Percentiles rank a stretch among this genome's conserved stretches.
phyloP scores from a whole-genome alignment of 2,113 vertebrate genomes.

The Pygoscelis antarcticus region DNA sequence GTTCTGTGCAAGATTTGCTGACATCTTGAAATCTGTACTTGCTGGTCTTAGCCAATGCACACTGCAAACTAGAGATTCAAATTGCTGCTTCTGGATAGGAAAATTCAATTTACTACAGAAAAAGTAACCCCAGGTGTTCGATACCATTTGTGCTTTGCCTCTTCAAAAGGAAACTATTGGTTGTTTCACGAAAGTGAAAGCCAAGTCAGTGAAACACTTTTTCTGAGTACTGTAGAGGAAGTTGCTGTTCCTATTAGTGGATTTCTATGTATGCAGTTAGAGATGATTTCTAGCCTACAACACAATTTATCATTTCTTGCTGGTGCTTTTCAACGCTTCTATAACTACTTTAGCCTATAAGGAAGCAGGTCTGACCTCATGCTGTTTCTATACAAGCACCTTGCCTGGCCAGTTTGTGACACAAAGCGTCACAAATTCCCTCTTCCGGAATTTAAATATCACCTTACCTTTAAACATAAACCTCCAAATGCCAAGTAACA shows the following conservation, averaged over 20 bases:
- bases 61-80: background rate
- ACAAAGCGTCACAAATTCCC: background rate
- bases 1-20: background rate
- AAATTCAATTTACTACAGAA: background rate
- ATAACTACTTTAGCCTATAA: background rate
- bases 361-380: background rate
- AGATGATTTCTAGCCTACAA: background rate
- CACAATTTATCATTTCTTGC: background rate
- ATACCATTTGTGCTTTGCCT: background rate
- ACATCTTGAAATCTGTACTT: background rate
- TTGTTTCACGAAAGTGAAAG: slow-evolving; percentile 38
- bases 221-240: slow-evolving; percentile 43
- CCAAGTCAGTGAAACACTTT: background rate
- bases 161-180: slow-evolving; percentile 5
- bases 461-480: background rate
- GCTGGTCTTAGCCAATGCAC: background rate
- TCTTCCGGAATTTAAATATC: background rate
- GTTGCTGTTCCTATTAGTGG: slow-evolving; percentile 14
- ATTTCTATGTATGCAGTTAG: slow-evolving; percentile 16
- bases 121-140: background rate
- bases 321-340: background rate
- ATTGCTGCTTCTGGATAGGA: background rate
- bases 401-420: background rate
- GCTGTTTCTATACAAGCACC: background rate
- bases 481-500: background rate